A percentile compares a stretch with the other conserved stretches of the same genome.
Conservation (phyloP, 2,797 vertebrate species). For the Falco berigora region DNA sequence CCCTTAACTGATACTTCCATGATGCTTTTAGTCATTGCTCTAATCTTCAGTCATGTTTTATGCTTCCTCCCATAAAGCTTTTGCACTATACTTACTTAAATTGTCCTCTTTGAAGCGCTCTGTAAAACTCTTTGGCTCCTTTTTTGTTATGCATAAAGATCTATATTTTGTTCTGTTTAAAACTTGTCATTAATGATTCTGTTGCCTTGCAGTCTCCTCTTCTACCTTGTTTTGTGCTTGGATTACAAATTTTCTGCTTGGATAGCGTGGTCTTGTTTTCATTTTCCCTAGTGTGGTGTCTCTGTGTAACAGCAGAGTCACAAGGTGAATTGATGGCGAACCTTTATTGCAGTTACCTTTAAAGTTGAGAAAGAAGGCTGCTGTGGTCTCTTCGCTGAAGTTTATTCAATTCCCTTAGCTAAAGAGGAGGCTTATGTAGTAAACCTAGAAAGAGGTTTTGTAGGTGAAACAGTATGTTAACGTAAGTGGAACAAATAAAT, state of each 20-base stretch:
- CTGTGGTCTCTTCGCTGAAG: neutral
- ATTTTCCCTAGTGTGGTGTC: fast-evolving
- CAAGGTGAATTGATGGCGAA: neutral
- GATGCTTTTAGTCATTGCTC: neutral
- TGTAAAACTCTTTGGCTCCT: neutral
- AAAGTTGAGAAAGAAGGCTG: neutral
- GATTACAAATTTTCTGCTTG: neutral
- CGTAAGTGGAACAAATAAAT: neutral
- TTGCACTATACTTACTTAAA: neutral
- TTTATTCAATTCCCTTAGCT: neutral
- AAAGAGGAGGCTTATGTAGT: neutral
- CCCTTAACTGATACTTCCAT: neutral
- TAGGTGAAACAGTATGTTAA: neutral
- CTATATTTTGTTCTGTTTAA: neutral
- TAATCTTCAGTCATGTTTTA: neutral
- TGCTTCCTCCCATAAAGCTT: neutral
- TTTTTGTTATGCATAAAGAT: neutral
- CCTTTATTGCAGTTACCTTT: neutral
- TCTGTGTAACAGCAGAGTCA: neutral
- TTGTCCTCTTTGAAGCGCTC: neutral
- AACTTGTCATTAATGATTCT: neutral
- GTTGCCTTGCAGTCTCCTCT: neutral
- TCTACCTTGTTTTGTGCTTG: neutral
- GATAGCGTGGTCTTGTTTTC: neutral
- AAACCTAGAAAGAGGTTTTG: neutral